Evolutionary conservation across 2,888 invertebrate genomes (phyloP), one percentile per base, ranked within the genome.

Genomic region (Dasysyrphus albostriatus): DNA sequence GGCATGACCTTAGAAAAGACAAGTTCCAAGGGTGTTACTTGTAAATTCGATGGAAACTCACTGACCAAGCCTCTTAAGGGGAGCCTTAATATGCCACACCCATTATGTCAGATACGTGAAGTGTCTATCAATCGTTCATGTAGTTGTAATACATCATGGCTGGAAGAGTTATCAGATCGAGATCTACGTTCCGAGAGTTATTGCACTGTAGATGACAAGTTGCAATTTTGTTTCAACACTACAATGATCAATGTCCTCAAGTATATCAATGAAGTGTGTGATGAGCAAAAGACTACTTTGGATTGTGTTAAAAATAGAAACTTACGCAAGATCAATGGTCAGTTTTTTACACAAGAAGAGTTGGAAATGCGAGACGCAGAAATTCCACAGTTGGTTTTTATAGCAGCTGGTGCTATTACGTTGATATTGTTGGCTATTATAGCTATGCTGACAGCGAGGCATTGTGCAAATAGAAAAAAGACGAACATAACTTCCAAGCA

Each of bases 171-270:
- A 5, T 90, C 91, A 39, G 89, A 90, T 10, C 90, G 90, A 24
- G 92, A 93, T 85, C 80, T 92, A n/a, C 89, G 90, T 44, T 89
- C 92, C 3, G 91, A 92, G 82, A 89, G 90, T 10, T 91, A 92
- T 70, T 93, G 93, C 70, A 89, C 88, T 4, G 88, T 93, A 5
- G 89, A 89, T 42, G 80, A 89, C 16, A 88, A 89, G 1, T 70
- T 92, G 49, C 80, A 88, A 5, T 82, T 78, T 5, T 93, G 93
- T 75, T 91, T 93, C 37, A 93, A 93, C 70, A 89, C 90, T 4
- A 90, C 83, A 32, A 89, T 89, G 5, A 90, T 92, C 58, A 91
- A 92, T 83, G 89, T 91, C 6, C 89, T 91, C 5, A 91, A 91
- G 44, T 93, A 91, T 77, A 85, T 89, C 32, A 89, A 91, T 32